phyloP scores from a whole-genome alignment of 64 coral and sea anemone genomes.

The Pachyseris speciosa region DNA sequence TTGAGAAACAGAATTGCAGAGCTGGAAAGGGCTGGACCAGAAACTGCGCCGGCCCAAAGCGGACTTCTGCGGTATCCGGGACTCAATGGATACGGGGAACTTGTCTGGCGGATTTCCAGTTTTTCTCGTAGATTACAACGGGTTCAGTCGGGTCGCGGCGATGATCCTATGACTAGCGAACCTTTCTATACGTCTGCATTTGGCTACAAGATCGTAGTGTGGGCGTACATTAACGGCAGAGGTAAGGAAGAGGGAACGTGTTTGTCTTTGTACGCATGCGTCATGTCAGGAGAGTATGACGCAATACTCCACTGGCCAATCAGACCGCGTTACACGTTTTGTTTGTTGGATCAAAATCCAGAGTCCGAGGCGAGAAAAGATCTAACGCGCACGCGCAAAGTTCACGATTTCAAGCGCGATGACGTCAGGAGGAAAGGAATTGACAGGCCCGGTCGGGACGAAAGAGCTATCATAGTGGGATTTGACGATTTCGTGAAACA shows the following conservation, averaged over 20 bases:
- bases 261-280: slow-evolving; percentile 93
- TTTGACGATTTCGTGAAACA: slow-evolving; percentile 95
- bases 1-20: slow-evolving; percentile 58
- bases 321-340: slow-evolving; percentile 93
- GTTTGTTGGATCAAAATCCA: slow-evolving; percentile 88
- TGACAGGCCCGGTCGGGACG: slow-evolving; percentile 80
- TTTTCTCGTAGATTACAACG: slow-evolving; percentile 74
- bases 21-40: slow-evolving; percentile 42
- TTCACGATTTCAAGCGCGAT: slow-evolving; percentile 95
- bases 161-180: slow-evolving; percentile 95
- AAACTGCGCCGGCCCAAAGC: slow-evolving; percentile 43
- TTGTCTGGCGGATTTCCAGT: slow-evolving; percentile 84
- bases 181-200: slow-evolving; percentile 93
- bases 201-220: slow-evolving; percentile 87
- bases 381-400: slow-evolving; percentile 85
- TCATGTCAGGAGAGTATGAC: slow-evolving; percentile 93
- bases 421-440: slow-evolving; percentile 89
- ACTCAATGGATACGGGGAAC: slow-evolving; percentile 88
- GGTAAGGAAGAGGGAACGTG: slow-evolving; percentile 75
- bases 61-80: slow-evolving; percentile 69
- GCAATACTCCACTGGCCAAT: slow-evolving; percentile 94
- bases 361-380: slow-evolving; percentile 75
- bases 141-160: slow-evolving; percentile 78
- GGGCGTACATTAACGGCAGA: slow-evolving; percentile 95
- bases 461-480: slow-evolving; percentile 96